These are phyloP conservation scores for Nymphalis io DNA, from an alignment of 1,140 invertebrate species.

Conservation along the genomic window DNA sequence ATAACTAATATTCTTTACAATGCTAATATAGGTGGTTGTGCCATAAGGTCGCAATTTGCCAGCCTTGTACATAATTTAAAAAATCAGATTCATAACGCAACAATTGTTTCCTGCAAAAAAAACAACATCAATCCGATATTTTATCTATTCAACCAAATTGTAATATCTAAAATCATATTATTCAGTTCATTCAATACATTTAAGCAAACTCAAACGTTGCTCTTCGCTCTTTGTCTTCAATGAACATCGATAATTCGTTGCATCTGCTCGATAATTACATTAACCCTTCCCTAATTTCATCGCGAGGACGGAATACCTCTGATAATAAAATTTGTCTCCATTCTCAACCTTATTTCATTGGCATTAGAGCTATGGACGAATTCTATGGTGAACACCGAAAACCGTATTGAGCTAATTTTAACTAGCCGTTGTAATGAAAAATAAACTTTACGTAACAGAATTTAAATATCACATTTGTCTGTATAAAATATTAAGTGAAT, in stretches of 20 bases:
- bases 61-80: no score
- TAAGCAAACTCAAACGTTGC: slow-evolving; percentile 16
- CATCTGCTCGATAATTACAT: slow-evolving; percentile 26
- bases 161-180: neutral
- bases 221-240: slow-evolving; percentile 8
- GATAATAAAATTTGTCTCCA: neutral
- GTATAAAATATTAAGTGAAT: neutral
- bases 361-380: neutral
- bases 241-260: slow-evolving; percentile 7
- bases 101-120: no score
- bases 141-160: neutral
- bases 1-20: no score
- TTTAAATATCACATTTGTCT: neutral
- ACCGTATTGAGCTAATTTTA: neutral
- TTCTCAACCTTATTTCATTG: neutral
- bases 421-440: neutral
- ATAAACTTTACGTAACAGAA: neutral
- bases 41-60: no score
- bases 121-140: no score
- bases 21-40: no score
- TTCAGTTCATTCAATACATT: slow-evolving; percentile 11
- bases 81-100: no score
- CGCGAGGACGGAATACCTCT: neutral
- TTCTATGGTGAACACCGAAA: neutral
- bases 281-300: slow-evolving; percentile 9